These are phyloP conservation scores for Pyrrhia umbra DNA, from an alignment of 2,888 invertebrate genomes.

Conservation along the genomic window DNA sequence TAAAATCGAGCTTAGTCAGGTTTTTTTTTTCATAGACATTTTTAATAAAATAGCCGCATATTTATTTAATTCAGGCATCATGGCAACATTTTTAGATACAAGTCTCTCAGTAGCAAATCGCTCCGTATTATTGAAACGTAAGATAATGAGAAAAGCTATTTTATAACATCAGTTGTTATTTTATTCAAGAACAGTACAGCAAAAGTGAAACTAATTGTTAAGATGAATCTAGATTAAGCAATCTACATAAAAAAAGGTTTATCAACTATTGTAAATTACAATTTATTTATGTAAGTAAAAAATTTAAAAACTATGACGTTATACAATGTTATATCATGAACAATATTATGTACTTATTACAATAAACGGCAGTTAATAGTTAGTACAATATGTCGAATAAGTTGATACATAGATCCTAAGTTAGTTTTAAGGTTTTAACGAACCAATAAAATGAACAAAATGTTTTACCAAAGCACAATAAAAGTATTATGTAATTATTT, in stretches of 20 bases:
- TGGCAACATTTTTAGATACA: too few relatives aligned
- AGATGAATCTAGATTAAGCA: not conserved
- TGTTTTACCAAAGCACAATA: slow-evolving; percentile 58
- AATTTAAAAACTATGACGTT: not conserved
- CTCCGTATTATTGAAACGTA: too few relatives aligned
- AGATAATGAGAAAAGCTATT: not conserved
- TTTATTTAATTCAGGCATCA: too few relatives aligned
- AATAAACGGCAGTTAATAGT: slow-evolving; percentile 1
- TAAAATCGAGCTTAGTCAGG: too few relatives aligned
- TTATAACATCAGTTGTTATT: too few relatives aligned
- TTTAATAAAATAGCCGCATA: too few relatives aligned
- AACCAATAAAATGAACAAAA: slow-evolving; percentile 48
- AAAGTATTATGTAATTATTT: slow-evolving; percentile 55
- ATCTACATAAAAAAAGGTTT: not conserved
- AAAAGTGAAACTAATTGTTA: too few relatives aligned
- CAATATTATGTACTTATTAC: not conserved
- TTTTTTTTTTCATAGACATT: too few relatives aligned
- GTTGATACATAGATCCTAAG: not conserved
- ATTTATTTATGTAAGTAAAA: not conserved
- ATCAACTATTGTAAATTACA: too few relatives aligned
- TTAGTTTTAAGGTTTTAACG: slow-evolving; percentile 21
- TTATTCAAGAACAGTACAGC: too few relatives aligned
- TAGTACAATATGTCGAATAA: not conserved
- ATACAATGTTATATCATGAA: not conserved
- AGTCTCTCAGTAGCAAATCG: too few relatives aligned